Evolutionary conservation across 2,797 vertebrate species (phyloP).

Genomic region (Myotis planiceps): DNA sequence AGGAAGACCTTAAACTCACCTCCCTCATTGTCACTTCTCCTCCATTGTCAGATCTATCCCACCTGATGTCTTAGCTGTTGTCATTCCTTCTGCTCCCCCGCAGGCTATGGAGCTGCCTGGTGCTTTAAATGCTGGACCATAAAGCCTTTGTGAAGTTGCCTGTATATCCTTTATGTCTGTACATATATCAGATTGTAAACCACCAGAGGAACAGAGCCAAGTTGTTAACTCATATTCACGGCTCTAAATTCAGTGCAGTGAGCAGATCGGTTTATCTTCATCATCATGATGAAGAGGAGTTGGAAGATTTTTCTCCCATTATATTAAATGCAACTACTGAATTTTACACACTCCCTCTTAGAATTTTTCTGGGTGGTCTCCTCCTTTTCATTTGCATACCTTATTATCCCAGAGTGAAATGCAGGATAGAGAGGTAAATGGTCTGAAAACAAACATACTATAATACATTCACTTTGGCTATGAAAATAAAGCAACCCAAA

Average conservation of each 20-base stretch:
- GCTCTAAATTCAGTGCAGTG: slow-evolving; percentile 68
- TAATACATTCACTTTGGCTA: slow-evolving; percentile 65
- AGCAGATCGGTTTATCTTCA: slow-evolving; percentile 58
- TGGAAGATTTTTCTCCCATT: slow-evolving; percentile 54
- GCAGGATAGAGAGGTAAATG: slow-evolving; percentile 57
- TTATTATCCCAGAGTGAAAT: slow-evolving; percentile 58
- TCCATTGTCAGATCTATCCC: neutral
- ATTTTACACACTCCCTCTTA: slow-evolving; percentile 46
- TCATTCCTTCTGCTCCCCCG: neutral
- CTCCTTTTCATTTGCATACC: slow-evolving; percentile 59
- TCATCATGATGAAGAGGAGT: slow-evolving; percentile 55
- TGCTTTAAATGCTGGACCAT: slow-evolving; percentile 21
- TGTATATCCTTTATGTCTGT: neutral
- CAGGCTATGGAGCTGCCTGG: neutral
- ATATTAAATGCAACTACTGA: neutral
- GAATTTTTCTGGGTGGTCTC: slow-evolving; percentile 59
- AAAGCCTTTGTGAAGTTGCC: slow-evolving; percentile 47
- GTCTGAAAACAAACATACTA: slow-evolving; percentile 66
- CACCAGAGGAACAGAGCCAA: slow-evolving; percentile 46
- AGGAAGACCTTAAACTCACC: neutral
- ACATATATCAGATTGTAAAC: slow-evolving; percentile 56
- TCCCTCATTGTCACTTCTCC: neutral
- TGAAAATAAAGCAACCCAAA: slow-evolving; percentile 76
- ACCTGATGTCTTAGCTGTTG: neutral
- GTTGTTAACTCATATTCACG: slow-evolving; percentile 10